Evolutionary conservation across 2,113 vertebrate genomes (phyloP).

Genomic region (Chamaetylas fuelleborni): DNA sequence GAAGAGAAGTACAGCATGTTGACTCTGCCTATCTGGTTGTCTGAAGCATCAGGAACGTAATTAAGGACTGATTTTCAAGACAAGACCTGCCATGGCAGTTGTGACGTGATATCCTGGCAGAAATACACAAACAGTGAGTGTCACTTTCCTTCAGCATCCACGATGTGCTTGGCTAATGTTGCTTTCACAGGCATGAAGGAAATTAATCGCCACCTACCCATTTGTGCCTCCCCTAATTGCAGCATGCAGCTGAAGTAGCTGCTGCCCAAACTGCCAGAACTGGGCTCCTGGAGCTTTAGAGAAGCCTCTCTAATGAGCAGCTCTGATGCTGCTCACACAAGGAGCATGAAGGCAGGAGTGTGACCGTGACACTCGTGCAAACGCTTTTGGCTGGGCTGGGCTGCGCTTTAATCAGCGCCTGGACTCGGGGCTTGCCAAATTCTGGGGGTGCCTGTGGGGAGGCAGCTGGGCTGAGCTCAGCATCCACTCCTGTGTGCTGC

Average conservation of each 20-base stretch:
- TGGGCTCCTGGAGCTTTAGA: not conserved
- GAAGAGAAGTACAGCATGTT: accelerated
- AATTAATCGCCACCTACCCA: not conserved
- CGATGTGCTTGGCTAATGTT: not conserved
- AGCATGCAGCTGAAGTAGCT: not conserved
- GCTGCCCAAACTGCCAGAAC: accelerated
- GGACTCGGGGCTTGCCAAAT: not conserved
- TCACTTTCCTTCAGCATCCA: not conserved
- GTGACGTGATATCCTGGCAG: not conserved
- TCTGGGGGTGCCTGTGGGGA: not conserved
- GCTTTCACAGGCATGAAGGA: not conserved
- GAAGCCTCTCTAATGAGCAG: not conserved
- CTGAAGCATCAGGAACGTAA: not conserved
- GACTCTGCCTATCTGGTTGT: not conserved
- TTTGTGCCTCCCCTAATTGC: not conserved
- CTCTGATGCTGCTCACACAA: not conserved
- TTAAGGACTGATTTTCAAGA: not conserved
- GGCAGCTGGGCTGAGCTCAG: not conserved
- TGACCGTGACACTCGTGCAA: not conserved
- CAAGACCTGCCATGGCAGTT: not conserved
- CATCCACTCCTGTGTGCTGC: not conserved
- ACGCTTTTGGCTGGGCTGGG: not conserved
- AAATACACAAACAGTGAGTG: not conserved
- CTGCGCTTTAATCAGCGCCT: not conserved
- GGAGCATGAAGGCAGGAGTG: not conserved